Percentiles rank a stretch among this genome's conserved stretches.
Conservation (phyloP, 2,888 invertebrate species). For the Deilephila porcellus region DNA sequence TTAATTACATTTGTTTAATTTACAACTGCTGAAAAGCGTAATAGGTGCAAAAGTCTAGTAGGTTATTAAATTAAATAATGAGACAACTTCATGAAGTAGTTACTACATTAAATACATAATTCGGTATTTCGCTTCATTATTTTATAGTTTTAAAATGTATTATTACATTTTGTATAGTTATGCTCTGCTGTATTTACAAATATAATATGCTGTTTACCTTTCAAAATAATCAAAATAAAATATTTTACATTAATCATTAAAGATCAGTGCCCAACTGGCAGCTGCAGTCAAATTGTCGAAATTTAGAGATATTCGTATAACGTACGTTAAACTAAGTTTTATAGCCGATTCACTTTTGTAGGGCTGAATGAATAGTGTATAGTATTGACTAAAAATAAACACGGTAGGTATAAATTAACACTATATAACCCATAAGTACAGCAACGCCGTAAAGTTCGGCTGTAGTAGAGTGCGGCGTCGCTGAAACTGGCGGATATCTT, state of each 20-base stretch:
- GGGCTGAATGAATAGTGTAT: conserved; percentile 55
- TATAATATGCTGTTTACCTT: too few species aligned
- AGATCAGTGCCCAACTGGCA: not conserved
- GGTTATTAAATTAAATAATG: too few species aligned
- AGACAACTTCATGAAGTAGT: too few species aligned
- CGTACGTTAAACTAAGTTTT: conserved; percentile 21
- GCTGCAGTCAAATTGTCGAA: not conserved
- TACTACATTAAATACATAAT: too few species aligned
- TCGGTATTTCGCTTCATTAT: too few species aligned
- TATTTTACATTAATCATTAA: not conserved
- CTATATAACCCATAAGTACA: conserved; percentile 40
- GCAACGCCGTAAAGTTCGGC: conserved; percentile 42
- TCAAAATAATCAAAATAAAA: not conserved
- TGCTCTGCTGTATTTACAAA: too few species aligned
- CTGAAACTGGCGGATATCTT: conserved; percentile 74
- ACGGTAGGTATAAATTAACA: conserved; percentile 20
- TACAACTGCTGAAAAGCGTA: too few species aligned
- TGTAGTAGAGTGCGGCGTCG: conserved; percentile 40
- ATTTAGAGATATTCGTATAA: not conserved
- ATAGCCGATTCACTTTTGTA: conserved; percentile 48
- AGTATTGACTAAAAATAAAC: conserved; percentile 66
- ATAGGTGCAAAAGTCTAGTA: too few species aligned
- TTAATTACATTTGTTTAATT: too few species aligned
- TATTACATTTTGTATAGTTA: too few species aligned
- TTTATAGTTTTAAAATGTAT: too few species aligned